These are phyloP conservation scores for Auanema freiburgensis DNA, from an alignment of 2,888 invertebrate genomes.

Conservation along the genomic window DNA sequence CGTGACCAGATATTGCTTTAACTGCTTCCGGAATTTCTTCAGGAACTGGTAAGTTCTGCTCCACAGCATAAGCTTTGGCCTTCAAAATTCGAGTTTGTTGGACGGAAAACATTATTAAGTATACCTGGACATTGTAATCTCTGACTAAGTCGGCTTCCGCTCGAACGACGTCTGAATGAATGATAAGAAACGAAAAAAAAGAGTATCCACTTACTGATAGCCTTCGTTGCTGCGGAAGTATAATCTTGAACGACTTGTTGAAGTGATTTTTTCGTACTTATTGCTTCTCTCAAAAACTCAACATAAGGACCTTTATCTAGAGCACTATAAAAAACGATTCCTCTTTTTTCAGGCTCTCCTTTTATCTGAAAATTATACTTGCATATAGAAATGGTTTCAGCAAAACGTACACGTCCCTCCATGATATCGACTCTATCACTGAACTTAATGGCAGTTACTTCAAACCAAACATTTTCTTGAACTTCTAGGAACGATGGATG, in stretches of 20 bases:
- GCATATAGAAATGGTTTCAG: too few relatives aligned
- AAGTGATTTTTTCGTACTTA: constrained; percentile 40
- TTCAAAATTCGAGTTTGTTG: too few relatives aligned
- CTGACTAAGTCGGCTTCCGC: constrained; percentile 41
- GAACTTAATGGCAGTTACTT: constrained; percentile 44
- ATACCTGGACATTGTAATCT: constrained; percentile 40
- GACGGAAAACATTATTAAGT: too few relatives aligned
- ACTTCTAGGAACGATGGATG: constrained; percentile 11
- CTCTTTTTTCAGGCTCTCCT: constrained; percentile 22
- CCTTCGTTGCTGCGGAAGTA: constrained; percentile 24
- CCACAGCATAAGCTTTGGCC: constrained; percentile 14
- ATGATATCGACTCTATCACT: constrained; percentile 48
- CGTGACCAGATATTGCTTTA: constrained; percentile 30
- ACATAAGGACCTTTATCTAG: constrained; percentile 37
- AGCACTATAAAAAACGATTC: constrained; percentile 38
- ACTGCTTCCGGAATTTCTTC: constrained; percentile 30
- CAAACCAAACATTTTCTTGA: constrained; percentile 15
- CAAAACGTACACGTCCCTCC: constrained; percentile 35
- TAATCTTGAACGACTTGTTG: constrained; percentile 37
- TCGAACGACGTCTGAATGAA: constrained; percentile 25
- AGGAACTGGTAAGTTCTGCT: constrained; percentile 32
- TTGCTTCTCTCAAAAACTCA: constrained; percentile 38
- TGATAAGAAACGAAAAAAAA: neutral
- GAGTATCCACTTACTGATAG: constrained; percentile 23
- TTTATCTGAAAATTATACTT: too few relatives aligned